phyloP scores from a whole-genome alignment of 2,113 vertebrate species.

The Anthoscopus minutus region DNA sequence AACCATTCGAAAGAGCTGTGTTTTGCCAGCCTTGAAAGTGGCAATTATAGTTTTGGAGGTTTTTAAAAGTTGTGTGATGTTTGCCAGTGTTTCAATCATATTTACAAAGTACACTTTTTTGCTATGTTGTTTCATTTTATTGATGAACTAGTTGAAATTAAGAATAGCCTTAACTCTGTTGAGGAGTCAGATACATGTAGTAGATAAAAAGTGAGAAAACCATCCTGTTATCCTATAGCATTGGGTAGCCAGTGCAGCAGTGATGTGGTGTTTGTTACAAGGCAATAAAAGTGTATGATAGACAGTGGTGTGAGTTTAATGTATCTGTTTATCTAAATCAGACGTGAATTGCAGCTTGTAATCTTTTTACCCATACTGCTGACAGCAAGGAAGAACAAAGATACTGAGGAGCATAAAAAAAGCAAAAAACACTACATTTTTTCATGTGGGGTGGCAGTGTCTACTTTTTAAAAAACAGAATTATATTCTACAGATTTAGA shows the following conservation, averaged over 20 bases:
- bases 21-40: not conserved
- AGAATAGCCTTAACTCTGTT: not conserved
- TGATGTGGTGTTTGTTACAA: not conserved
- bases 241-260: not conserved
- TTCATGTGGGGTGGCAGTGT: not conserved
- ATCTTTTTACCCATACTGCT: conserved; percentile 16
- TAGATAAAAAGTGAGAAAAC: not conserved
- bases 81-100: not conserved
- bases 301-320: not conserved
- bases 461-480: not conserved
- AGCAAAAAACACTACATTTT: not conserved
- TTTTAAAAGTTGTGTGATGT: not conserved
- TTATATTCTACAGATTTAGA: not conserved
- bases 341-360: not conserved
- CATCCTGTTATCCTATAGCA: fast-evolving
- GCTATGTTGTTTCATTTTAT: not conserved
- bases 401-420: not conserved
- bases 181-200: too few species aligned
- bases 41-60: not conserved
- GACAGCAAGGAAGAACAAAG: not conserved
- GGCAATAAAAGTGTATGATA: not conserved
- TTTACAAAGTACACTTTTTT: not conserved
- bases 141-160: not conserved
- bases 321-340: not conserved
- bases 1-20: not conserved